These are phyloP conservation scores for Heterodera filipjevi DNA, from an alignment of 2,888 invertebrate species.

Conservation along the genomic window DNA sequence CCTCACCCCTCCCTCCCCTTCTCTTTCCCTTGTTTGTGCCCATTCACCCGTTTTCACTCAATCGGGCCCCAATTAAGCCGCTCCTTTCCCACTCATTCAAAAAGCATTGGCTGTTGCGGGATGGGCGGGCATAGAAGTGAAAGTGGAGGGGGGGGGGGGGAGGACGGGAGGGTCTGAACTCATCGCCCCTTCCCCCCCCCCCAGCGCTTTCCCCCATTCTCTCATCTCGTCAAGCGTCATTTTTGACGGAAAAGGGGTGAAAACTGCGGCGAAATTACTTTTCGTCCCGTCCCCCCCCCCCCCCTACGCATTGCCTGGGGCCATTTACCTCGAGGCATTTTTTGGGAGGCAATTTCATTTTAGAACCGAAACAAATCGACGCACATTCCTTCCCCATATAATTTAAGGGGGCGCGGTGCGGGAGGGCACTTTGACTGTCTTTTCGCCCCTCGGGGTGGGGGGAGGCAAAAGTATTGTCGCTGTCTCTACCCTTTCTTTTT, in stretches of 20 bases:
- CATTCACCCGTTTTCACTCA: slow-evolving; percentile 22
- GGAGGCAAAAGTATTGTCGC: background rate
- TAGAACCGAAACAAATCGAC: background rate
- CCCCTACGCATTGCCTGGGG: background rate
- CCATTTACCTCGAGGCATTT: background rate
- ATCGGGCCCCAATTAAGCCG: slow-evolving; percentile 28
- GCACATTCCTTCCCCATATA: background rate
- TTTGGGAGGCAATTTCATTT: background rate
- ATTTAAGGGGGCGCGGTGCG: background rate
- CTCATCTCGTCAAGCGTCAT: slow-evolving; percentile 4
- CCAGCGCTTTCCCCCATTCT: background rate
- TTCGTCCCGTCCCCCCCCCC: background rate
- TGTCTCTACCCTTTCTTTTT: background rate
- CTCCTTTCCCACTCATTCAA: slow-evolving; percentile 21
- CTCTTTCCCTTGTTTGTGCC: slow-evolving; percentile 23
- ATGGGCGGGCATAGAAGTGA: background rate
- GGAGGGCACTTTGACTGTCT: background rate
- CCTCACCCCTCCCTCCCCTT: too few species aligned
- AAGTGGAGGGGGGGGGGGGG: background rate
- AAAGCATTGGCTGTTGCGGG: slow-evolving; percentile 9
- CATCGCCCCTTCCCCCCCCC: slow-evolving; percentile 1
- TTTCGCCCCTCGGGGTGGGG: background rate
- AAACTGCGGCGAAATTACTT: slow-evolving; percentile 12
- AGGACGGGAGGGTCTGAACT: background rate
- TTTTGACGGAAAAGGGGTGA: slow-evolving; percentile 11